phyloP scores from a whole-genome alignment of 2,113 vertebrate species.

The Cryptoleucopteryx plumbea region DNA sequence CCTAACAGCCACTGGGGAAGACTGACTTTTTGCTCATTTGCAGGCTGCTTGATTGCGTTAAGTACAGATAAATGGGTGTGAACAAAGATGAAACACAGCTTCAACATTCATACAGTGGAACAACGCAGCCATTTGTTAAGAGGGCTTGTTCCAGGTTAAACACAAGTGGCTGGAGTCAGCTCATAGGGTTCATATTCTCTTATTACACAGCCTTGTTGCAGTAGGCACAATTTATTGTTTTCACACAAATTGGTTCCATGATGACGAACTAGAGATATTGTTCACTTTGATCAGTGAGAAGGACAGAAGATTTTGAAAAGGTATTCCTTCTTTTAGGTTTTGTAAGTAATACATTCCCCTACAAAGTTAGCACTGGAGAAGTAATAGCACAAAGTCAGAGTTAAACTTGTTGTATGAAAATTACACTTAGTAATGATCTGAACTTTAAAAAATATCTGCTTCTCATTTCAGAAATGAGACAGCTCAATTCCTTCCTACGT shows the following conservation, averaged over 20 bases:
- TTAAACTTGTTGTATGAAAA: conserved; percentile 59
- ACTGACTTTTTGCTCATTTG: not conserved
- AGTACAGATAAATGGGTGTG: not conserved
- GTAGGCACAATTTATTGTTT: not conserved
- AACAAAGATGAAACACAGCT: not conserved
- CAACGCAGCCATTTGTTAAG: not conserved
- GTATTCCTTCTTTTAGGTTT: not conserved
- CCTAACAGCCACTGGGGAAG: not conserved
- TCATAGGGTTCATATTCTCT: not conserved
- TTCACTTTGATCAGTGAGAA: not conserved
- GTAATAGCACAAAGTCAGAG: conserved; percentile 16
- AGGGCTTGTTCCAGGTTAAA: not conserved
- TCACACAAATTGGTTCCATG: not conserved
- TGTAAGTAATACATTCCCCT: not conserved
- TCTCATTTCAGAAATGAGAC: conserved; percentile 63
- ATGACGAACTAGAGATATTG: not conserved
- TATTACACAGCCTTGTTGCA: not conserved
- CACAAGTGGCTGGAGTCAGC: not conserved
- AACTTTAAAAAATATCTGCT: conserved; percentile 64
- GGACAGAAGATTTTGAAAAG: not conserved
- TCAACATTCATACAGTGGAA: not conserved
- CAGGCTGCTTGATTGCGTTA: not conserved
- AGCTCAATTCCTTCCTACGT: conserved; percentile 48
- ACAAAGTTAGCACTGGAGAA: conserved; percentile 7
- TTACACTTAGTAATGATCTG: conserved; percentile 61